phyloP scores from a whole-genome alignment of 2,797 vertebrate species.

The Hypotaenidia philippensis region DNA sequence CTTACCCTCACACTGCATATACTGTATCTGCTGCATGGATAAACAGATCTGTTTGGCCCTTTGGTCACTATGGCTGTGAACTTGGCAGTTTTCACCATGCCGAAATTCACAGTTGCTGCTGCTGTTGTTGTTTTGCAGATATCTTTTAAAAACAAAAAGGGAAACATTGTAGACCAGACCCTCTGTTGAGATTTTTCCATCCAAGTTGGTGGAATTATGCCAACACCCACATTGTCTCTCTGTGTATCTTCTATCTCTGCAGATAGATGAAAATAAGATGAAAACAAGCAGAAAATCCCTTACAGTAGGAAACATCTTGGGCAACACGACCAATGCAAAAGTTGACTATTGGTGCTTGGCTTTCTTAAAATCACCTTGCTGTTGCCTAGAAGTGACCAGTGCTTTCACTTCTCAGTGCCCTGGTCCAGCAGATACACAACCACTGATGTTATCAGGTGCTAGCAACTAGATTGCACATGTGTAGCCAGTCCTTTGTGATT shows the following conservation, averaged over 20 bases:
- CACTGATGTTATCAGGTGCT: not conserved
- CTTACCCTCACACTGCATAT: not conserved
- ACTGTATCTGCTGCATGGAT: not conserved
- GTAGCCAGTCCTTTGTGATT: not conserved
- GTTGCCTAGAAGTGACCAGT: not conserved
- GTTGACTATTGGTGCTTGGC: not conserved
- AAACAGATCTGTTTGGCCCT: slow-evolving; percentile 52
- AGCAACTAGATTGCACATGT: not conserved
- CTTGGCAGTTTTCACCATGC: slow-evolving; percentile 6
- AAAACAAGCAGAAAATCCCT: slow-evolving; percentile 5
- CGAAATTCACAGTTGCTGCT: slow-evolving; percentile 21
- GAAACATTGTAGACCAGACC: slow-evolving; percentile 4
- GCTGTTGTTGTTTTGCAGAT: slow-evolving; percentile 41
- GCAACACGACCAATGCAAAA: not conserved
- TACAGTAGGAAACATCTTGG: not conserved
- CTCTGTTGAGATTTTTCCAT: not conserved
- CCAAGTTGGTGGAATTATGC: not conserved
- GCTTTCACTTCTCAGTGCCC: not conserved
- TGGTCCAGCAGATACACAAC: not conserved
- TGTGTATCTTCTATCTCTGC: not conserved
- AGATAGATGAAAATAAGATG: not conserved
- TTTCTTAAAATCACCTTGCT: not conserved
- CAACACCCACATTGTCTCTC: slow-evolving; percentile 14
- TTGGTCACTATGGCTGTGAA: slow-evolving; percentile 24
- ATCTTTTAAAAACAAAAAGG: slow-evolving; percentile 32